Evolutionary conservation across 1,140 invertebrate genomes (phyloP).

Genomic region (Melipona quadrifasciata): DNA sequence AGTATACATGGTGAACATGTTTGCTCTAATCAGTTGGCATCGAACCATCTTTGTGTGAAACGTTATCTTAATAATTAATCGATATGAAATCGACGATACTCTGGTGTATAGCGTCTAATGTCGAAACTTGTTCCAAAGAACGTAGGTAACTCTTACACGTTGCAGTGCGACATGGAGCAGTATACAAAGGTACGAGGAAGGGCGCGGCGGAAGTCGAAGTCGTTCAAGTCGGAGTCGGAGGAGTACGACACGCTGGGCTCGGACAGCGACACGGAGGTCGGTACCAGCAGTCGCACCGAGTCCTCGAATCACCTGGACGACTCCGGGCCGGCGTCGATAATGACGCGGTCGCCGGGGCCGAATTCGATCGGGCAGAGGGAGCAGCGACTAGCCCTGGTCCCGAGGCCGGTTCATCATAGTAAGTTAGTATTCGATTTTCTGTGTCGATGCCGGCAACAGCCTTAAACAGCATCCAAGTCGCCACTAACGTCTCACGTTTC

Average conservation of each 20-base stretch:
- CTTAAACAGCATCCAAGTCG: constrained; percentile 53
- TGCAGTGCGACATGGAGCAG: constrained; percentile 79
- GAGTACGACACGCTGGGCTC: constrained; percentile 85
- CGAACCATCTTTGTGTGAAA: too few relatives aligned
- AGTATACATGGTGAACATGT: too few relatives aligned
- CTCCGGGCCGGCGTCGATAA: constrained; percentile 77
- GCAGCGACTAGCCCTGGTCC: constrained; percentile 78
- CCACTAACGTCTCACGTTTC: constrained; percentile 60
- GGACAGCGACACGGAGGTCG: constrained; percentile 83
- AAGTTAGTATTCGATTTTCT: constrained; percentile 83
- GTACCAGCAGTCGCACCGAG: constrained; percentile 81
- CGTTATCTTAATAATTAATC: too few relatives aligned
- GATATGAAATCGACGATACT: too few relatives aligned
- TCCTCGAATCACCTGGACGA: constrained; percentile 82
- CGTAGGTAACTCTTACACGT: constrained; percentile 24
- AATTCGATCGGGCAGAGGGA: constrained; percentile 76
- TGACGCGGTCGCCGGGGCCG: constrained; percentile 75
- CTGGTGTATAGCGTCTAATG: not conserved
- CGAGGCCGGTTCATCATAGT: constrained; percentile 84
- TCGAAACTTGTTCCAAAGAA: not conserved
- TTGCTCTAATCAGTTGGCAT: too few relatives aligned
- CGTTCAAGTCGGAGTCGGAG: constrained; percentile 84
- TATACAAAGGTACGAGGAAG: constrained; percentile 79
- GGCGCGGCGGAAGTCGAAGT: constrained; percentile 79
- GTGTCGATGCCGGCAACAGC: constrained; percentile 70